Evolutionary conservation across 2,888 invertebrate genomes (phyloP).

Genomic region (Branchipolynoe longqiensis): DNA sequence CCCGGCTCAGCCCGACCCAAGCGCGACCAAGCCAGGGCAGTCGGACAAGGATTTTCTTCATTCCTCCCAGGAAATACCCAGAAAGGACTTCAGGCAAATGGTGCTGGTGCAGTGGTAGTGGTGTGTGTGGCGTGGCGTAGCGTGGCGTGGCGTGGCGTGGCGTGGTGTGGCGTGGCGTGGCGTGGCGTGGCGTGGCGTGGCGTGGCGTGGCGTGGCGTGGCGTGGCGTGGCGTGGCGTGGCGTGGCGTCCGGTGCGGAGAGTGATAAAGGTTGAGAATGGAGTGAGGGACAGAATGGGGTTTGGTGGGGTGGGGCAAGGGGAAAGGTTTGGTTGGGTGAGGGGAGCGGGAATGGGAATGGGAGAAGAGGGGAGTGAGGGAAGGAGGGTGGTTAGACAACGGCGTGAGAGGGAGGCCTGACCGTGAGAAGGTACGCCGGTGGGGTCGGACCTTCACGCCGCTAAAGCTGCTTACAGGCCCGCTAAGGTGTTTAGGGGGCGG

Average conservation of each 20-base stretch:
- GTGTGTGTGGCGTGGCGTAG: background rate
- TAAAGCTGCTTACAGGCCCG: slow-evolving; percentile 4
- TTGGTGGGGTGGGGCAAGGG: background rate
- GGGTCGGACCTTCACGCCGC: background rate
- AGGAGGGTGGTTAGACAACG: background rate
- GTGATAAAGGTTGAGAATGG: no score
- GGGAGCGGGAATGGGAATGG: background rate
- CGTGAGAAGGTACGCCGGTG: background rate
- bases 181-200: background rate
- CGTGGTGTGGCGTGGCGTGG: background rate
- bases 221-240: background rate
- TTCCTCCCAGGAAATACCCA: background rate
- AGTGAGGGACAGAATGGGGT: background rate
- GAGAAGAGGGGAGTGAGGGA: background rate
- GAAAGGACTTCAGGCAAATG: slow-evolving; percentile 8
- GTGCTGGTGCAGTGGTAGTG: background rate
- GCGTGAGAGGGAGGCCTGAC: background rate
- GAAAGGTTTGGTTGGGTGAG: background rate
- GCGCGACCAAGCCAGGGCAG: background rate
- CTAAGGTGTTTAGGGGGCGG: slow-evolving; percentile 27
- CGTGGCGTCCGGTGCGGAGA: no score
- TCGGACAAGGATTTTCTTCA: background rate
- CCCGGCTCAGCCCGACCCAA: no score
- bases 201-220: background rate
- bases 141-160: background rate